These are phyloP conservation scores for Sus scrofa DNA, from an alignment of 2,113 vertebrate species.

Conservation along the genomic window DNA sequence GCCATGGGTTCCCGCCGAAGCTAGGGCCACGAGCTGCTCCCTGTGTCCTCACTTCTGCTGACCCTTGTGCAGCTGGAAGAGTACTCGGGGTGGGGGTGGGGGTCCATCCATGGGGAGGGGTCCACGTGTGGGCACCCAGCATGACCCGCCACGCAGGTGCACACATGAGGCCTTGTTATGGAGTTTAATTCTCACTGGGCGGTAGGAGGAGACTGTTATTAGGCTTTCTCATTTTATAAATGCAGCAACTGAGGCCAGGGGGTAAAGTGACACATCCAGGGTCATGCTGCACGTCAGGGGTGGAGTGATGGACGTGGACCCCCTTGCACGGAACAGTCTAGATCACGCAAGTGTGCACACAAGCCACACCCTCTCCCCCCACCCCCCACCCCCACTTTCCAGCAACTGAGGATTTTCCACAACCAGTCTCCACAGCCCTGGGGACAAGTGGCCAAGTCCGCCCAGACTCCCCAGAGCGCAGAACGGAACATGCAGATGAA, in stretches of 20 bases:
- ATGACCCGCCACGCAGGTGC: accelerated
- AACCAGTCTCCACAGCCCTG: background rate
- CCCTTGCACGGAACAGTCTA: background rate
- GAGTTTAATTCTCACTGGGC: background rate
- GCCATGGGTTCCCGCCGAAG: background rate
- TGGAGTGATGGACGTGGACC: background rate
- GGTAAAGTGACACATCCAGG: background rate
- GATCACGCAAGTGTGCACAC: background rate
- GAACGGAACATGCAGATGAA: conserved; percentile 75
- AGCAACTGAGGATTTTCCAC: background rate
- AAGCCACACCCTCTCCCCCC: background rate
- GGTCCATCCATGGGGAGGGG: background rate
- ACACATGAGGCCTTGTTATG: accelerated
- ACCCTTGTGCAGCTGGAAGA: background rate
- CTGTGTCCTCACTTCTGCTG: background rate
- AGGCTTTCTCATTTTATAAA: background rate
- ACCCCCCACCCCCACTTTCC: background rate
- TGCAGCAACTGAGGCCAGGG: background rate
- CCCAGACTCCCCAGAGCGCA: background rate
- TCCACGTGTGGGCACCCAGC: accelerated
- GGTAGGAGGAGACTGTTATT: background rate
- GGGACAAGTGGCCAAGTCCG: background rate
- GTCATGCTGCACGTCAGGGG: background rate
- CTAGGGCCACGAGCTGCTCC: background rate
- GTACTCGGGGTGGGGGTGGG: background rate